Base-by-base conservation (phyloP, 2,797 vertebrate species). In the Antrozous pallidus region DNA sequence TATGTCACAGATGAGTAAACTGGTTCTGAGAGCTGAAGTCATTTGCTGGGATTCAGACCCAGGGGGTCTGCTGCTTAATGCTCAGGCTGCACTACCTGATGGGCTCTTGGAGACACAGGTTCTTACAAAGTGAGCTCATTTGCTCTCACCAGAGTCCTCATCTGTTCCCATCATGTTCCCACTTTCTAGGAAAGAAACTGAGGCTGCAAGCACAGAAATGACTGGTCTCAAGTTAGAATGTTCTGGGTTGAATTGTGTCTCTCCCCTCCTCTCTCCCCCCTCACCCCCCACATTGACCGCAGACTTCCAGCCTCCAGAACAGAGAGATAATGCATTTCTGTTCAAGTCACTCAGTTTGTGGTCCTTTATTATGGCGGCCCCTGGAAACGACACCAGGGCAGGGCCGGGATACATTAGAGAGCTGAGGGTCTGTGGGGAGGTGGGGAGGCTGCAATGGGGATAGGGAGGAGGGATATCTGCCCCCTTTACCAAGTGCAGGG, bases 41-140 rank as follows among this genome's bases (percentile, higher is more conserved):
- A 56, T 54, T 40, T 54, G 71, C 56, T 31, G 31, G 86, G 78
- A 45, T 10, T 58, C 74, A 73, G 69, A 82, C 31, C 38, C 22
- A n/a, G 88, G 91, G 31, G 0, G 0, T 8, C 67, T 22, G 36
- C 54, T 31, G 31, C 67, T 8, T 36, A 31, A 42, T 3, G 2
- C n/a, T 45, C 0, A 45, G 2, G 4, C 22, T 0, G 17, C n/a
- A 11, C 2, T 4, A 12, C 12, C 31, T 9, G 20, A 26, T 5
- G 12, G 56, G 78, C n/a, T 70, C 67, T 28, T 0, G 0, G 28
- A 40, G 45, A 28, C 24, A 42, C 0, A 0, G 2, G 3, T 7
- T 51, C 49, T 4, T 17, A 12, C 0, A 8, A 5, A 14, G 18
- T 7, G n/a, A 33, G 88, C 56, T 17, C 9, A 2, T 24, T 80